Evolutionary conservation across 2,888 invertebrate genomes (phyloP), one percentile per base, ranked within the genome.

Genomic region (Amblyjoppa proteus): DNA sequence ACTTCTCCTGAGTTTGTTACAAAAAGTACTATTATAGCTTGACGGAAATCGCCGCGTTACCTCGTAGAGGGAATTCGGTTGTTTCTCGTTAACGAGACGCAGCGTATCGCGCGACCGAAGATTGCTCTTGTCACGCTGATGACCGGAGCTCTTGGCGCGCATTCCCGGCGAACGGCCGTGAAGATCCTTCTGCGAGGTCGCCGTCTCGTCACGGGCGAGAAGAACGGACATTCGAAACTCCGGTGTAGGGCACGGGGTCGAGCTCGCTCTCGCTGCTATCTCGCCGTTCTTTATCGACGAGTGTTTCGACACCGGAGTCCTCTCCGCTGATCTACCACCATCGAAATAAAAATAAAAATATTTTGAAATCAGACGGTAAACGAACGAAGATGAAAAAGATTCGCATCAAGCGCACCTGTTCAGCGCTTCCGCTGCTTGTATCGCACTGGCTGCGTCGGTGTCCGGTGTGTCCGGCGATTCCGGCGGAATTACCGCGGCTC

Each of bases 191-290:
- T 93, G 93, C 3, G 92, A 91, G 25, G 89, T 89, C 2, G 92
- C 91, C 79, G 94, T 96, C 88, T 96, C 96, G 88, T 96, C 96
- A 80, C 96, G 95, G 7, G 96, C 96, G 90, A 97, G 93, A 77
- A 97, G 93, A 83, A 97, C 96, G 0, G 96, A 96, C 96, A 97
- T 97, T 83, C 97, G 96, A 94, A 96, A 96, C 96, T 96, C 94
- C 13, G 94, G 93, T 20, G 93, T 94, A 3, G 92, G 92, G 87
- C 93, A 94, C n/a, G 92, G 89, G 3, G 92, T 91, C 9, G 91
- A 91, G 69, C 93, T 91, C 61, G 91, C 90, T 45, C 86, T 86
- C 3, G 79, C 85, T 16, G 81, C 73, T 71, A 91, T 87, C 61
- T 94, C 93, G 34, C 86, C 87, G 58, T 94, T 93, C 85, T 94